Percentiles rank a stretch among this genome's conserved stretches.
phyloP scores from a whole-genome alignment of 2,888 invertebrate species.

The Pterostichus niger region DNA sequence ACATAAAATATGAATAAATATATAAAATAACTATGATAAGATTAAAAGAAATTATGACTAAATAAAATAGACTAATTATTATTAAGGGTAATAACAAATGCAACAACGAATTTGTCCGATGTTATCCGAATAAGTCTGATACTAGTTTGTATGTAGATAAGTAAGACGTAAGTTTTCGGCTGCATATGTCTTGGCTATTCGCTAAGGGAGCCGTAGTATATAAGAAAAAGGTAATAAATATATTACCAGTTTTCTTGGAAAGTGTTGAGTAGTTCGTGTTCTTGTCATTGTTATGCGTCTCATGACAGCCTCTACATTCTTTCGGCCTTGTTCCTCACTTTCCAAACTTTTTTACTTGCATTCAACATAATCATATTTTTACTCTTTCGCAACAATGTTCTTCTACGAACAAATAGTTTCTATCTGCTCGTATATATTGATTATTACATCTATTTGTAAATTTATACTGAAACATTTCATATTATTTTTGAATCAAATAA shows the following conservation, averaged over 20 bases:
- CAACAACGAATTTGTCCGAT: background rate
- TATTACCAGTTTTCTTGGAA: constrained; percentile 63
- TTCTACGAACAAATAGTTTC: constrained; percentile 30
- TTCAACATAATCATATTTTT: constrained; percentile 67
- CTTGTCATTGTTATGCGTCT: constrained; percentile 64
- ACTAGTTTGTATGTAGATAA: constrained; percentile 13
- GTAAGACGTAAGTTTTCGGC: constrained; percentile 43
- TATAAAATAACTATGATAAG: too few relatives aligned
- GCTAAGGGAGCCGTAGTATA: constrained; percentile 50
- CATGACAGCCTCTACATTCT: constrained; percentile 49
- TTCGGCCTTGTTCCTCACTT: constrained; percentile 23
- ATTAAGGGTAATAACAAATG: too few relatives aligned
- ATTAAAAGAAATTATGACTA: too few relatives aligned
- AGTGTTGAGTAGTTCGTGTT: constrained; percentile 60
- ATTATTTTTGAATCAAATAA: too few relatives aligned
- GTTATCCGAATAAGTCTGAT: constrained; percentile 10
- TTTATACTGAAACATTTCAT: too few relatives aligned
- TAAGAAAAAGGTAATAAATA: constrained; percentile 63
- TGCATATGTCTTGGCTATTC: constrained; percentile 48
- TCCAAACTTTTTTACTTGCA: constrained; percentile 61
- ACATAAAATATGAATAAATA: too few relatives aligned
- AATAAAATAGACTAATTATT: too few relatives aligned
- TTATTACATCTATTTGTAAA: background rate
- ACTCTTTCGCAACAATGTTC: constrained; percentile 59
- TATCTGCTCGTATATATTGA: constrained; percentile 36